Conservation (phyloP, 2,888 invertebrate species). For the Archips crataeganus region DNA sequence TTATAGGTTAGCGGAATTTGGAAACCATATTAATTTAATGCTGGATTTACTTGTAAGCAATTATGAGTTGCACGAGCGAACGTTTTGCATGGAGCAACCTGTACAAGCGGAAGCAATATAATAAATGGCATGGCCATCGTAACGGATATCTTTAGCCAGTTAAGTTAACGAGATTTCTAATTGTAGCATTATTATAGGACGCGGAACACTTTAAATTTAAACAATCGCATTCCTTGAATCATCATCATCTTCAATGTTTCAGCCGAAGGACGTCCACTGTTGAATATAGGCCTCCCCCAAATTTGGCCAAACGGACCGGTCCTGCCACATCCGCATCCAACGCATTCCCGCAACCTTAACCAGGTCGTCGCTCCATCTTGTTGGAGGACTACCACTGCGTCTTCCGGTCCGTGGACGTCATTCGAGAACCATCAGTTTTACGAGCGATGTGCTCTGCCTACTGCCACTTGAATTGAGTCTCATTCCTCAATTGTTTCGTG, state of each 20-base stretch:
- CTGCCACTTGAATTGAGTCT: too few relatives aligned
- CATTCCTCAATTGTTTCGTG: neutral
- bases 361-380: too few relatives aligned
- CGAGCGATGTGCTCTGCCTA: too few relatives aligned
- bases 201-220: neutral
- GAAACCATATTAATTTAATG: conserved; percentile 21
- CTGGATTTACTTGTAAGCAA: conserved; percentile 12
- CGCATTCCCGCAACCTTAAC: too few relatives aligned
- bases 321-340: too few relatives aligned
- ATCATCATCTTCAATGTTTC: too few relatives aligned
- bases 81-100: conserved; percentile 4
- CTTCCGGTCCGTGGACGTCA: too few relatives aligned
- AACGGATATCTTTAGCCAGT: conserved; percentile 1
- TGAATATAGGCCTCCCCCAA: too few relatives aligned
- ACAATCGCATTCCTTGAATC: neutral
- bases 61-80: conserved; percentile 2
- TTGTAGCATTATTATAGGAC: neutral
- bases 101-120: conserved; percentile 13
- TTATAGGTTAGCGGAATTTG: conserved; percentile 18
- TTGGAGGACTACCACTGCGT: too few relatives aligned
- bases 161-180: conserved; percentile 11
- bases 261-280: too few relatives aligned
- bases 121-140: conserved; percentile 1
- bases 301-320: too few relatives aligned
- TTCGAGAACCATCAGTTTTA: too few relatives aligned